Evolutionary conservation across 1,140 invertebrate species (phyloP), one percentile per base, ranked within the genome.

Genomic region (Leguminivora glycinivorella): DNA sequence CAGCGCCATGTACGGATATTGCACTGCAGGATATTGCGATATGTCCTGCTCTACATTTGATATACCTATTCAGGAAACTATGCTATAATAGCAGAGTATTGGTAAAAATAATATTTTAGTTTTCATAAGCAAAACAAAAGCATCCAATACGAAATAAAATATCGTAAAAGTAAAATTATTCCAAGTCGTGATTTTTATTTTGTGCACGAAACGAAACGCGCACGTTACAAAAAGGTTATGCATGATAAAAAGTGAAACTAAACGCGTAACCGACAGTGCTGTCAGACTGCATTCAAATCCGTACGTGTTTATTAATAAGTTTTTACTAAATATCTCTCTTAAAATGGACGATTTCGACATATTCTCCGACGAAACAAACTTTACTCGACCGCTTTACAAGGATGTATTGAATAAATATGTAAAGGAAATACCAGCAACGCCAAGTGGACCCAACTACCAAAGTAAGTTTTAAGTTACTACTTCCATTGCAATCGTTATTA

Each of bases 391-490:
- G 4, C 74, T 83, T 12, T 89, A 80, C 69, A 85, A 83, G 52
- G 85, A 87, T 72, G 78, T 87, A 56, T 71, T 90, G 0, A 84
- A 84, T 73, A 86, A 87, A 67, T 90, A 78, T 75, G 82, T 82
- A 0, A 80, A 84, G 43, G 79, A 86, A 14, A 74, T 82, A 66
- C 86, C 85, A 14, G 40, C 38, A 5, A 85, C 83, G n/a, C 87
- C 86, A 10, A 87, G 81, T 77, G 88, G 88, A 38, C 80, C 85
- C 3, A 92, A 90, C 77, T 92, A 92, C 75, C 85, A 92, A 82
- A 88, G 91, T 92, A 82, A 84, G 81, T 80, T 56, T 90, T 92
- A 82, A 84, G 81, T 80, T 56, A 26, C 38, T 12, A 43, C 17
- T 43, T 66, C 26, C 10, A 63, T 29, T 38, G 10, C 31, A 2